Evolutionary conservation across 1,140 invertebrate genomes (phyloP).

Genomic region (Frieseomelitta varia): DNA sequence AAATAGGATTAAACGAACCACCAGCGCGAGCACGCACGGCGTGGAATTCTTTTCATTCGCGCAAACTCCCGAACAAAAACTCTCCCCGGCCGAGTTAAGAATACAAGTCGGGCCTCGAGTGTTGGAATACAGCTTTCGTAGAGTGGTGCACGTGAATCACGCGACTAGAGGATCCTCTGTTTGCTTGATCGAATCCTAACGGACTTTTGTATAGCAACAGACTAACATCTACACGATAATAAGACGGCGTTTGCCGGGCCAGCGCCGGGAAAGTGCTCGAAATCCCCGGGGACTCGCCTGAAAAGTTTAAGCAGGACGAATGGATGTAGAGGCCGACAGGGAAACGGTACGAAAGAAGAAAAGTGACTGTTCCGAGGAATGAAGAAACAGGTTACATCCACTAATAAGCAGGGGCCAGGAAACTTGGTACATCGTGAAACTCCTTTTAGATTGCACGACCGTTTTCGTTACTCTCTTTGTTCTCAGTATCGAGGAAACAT

Average conservation of each 20-base stretch:
- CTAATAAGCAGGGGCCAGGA: constrained; percentile 22
- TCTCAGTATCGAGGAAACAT: neutral
- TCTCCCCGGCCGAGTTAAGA: too few relatives aligned
- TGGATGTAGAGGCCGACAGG: neutral
- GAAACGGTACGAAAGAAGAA: neutral
- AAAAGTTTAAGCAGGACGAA: constrained; percentile 43
- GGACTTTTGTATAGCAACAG: neutral
- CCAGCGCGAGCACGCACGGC: too few relatives aligned
- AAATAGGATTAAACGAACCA: neutral
- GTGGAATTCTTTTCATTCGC: too few relatives aligned
- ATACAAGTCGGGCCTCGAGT: too few relatives aligned
- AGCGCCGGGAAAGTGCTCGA: constrained; percentile 20
- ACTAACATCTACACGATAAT: constrained; percentile 36
- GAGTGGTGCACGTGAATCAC: neutral
- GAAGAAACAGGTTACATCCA: constrained; percentile 14
- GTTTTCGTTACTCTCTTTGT: neutral
- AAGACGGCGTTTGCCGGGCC: constrained; percentile 37
- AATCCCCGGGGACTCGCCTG: constrained; percentile 27
- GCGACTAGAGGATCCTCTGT: neutral
- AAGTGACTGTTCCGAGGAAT: constrained; percentile 11
- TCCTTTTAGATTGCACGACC: neutral
- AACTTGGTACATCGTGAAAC: neutral
- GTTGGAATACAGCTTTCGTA: neutral
- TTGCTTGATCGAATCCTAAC: constrained; percentile 20
- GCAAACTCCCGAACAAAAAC: too few relatives aligned